Evolutionary conservation across 2,888 invertebrate genomes (phyloP).

Genomic region (Metacarcinus magister): DNA sequence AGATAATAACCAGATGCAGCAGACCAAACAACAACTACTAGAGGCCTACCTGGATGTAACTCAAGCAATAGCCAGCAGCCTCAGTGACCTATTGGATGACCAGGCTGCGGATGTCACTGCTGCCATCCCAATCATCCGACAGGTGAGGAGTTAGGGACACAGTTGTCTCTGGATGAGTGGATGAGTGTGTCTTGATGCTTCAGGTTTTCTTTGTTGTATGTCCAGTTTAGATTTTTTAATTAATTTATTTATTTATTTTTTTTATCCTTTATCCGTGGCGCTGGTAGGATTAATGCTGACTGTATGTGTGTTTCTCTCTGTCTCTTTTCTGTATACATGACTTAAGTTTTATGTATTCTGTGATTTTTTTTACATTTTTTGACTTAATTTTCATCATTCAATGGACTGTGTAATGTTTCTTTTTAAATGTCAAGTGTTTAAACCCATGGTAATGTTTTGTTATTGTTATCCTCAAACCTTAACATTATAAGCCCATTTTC

Average conservation of each 20-base stretch:
- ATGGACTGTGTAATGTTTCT: not conserved
- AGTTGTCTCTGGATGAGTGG: no score
- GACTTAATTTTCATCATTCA: no score
- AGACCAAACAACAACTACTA: conserved; percentile 71
- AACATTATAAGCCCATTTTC: no score
- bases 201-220: not conserved
- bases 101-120: conserved; percentile 75
- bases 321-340: no score
- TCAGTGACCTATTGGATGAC: conserved; percentile 74
- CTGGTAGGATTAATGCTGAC: no score
- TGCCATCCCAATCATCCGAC: conserved; percentile 76
- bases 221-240: not conserved
- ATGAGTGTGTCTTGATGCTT: not conserved
- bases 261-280: not conserved
- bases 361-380: no score
- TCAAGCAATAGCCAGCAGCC: conserved; percentile 75
- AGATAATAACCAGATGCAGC: conserved; percentile 67
- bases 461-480: no score
- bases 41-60: conserved; percentile 71
- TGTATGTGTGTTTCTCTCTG: no score
- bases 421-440: not conserved
- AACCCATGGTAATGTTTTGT: no score
- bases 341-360: no score
- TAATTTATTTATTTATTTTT: not conserved
- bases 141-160: conserved; percentile 61